Conservation (phyloP, 2,113 vertebrate genomes). For the Zeus faber region DNA sequence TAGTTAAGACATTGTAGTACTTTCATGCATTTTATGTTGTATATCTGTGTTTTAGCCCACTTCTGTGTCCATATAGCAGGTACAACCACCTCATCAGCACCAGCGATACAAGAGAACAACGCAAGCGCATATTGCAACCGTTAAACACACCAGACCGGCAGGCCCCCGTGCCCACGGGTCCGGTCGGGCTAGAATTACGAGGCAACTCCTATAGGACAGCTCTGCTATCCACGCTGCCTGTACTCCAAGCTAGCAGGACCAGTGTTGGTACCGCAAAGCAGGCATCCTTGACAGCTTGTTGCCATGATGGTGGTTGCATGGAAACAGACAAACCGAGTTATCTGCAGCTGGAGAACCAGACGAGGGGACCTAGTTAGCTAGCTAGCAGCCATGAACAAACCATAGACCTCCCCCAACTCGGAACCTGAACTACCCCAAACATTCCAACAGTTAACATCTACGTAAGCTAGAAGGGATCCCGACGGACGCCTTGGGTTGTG, state of each 20-base stretch:
- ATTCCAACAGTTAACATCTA: too few relatives aligned
- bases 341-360: slow-evolving; percentile 8
- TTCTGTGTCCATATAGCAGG: neutral
- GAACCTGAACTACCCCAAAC: too few relatives aligned
- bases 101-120: neutral
- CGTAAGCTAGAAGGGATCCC: too few relatives aligned
- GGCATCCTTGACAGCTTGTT: neutral
- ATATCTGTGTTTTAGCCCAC: slow-evolving; percentile 4
- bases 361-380: neutral
- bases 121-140: neutral
- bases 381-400: slow-evolving; percentile 1
- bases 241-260: neutral
- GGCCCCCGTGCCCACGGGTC: neutral
- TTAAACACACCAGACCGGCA: slow-evolving; percentile 6
- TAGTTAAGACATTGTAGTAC: slow-evolving; percentile 8
- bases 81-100: neutral
- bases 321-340: neutral
- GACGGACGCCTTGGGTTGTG: neutral
- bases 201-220: slow-evolving; percentile 33
- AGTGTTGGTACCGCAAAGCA: too few relatives aligned
- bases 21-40: neutral
- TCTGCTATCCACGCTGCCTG: too few relatives aligned
- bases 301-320: slow-evolving; percentile 1
- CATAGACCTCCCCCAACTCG: neutral
- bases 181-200: slow-evolving; percentile 27